phyloP scores from a whole-genome alignment of 1,140 invertebrate species.

The Lucilia cuprina region DNA sequence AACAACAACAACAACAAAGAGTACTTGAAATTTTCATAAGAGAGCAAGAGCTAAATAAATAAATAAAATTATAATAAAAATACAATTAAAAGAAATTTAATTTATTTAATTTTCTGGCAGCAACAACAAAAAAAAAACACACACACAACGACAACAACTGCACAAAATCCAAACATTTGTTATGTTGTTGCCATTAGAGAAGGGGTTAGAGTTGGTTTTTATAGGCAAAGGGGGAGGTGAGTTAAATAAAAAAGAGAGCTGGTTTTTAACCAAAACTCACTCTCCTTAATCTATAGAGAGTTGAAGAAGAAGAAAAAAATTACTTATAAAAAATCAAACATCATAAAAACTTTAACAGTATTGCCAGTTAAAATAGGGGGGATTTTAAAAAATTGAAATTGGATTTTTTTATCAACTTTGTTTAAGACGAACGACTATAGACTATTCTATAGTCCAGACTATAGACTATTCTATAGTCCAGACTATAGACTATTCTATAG shows the following conservation, averaged over 20 bases:
- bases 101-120: background rate
- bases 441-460: too few species aligned
- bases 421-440: too few species aligned
- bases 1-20: background rate
- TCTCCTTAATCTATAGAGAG: constrained; percentile 3
- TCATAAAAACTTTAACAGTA: too few species aligned
- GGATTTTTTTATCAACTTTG: too few species aligned
- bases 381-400: too few species aligned
- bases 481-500: too few species aligned
- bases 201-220: background rate
- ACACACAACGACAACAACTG: background rate
- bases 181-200: background rate
- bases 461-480: too few species aligned
- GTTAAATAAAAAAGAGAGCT: background rate
- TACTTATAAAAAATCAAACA: too few species aligned
- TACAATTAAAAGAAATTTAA: constrained; percentile 10
- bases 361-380: too few species aligned
- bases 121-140: background rate
- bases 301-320: background rate
- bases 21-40: background rate
- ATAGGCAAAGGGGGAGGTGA: background rate
- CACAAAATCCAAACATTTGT: background rate
- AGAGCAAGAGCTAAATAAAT: background rate
- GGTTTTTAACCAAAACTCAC: background rate
- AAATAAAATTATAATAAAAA: background rate